A percentile compares a stretch with the other conserved stretches of the same genome.
Evolutionary conservation across 1,140 invertebrate genomes (phyloP).

Genomic region (Drosophila burlai): DNA sequence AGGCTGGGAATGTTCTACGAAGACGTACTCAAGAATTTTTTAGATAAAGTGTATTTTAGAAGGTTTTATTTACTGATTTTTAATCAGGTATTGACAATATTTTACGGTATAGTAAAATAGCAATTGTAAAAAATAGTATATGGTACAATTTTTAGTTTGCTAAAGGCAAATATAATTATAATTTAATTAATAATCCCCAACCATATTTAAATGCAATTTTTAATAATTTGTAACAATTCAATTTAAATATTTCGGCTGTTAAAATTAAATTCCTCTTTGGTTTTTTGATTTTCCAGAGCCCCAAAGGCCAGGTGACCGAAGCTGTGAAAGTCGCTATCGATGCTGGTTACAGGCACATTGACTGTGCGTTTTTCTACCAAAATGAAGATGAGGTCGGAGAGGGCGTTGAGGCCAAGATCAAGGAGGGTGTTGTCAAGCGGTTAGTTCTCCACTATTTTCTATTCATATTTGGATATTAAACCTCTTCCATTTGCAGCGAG

Average conservation of each 20-base stretch:
- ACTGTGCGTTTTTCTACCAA: slow-evolving; percentile 92
- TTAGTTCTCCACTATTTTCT: slow-evolving; percentile 39
- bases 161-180: not conserved
- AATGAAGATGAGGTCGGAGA: slow-evolving; percentile 92
- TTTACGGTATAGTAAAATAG: not conserved
- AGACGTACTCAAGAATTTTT: not conserved
- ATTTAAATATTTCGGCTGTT: too few species aligned
- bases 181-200: too few species aligned
- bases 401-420: slow-evolving; percentile 88
- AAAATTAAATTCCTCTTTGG: too few species aligned
- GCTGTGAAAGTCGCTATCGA: slow-evolving; percentile 92
- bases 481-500: slow-evolving; percentile 81
- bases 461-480: not conserved
- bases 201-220: too few species aligned
- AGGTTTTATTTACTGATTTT: slow-evolving; percentile 1
- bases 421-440: slow-evolving; percentile 89
- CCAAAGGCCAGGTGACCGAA: slow-evolving; percentile 89
- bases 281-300: slow-evolving; percentile 86
- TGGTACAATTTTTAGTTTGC: too few species aligned
- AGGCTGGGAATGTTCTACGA: not conserved
- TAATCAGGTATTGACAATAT: not conserved
- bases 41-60: slow-evolving; percentile 1
- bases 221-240: too few species aligned
- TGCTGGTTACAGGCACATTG: slow-evolving; percentile 92
- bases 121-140: too few species aligned